These are phyloP conservation scores for Cremastinae sp. DNA, from an alignment of 2,888 invertebrate species.

Conservation along the genomic window DNA sequence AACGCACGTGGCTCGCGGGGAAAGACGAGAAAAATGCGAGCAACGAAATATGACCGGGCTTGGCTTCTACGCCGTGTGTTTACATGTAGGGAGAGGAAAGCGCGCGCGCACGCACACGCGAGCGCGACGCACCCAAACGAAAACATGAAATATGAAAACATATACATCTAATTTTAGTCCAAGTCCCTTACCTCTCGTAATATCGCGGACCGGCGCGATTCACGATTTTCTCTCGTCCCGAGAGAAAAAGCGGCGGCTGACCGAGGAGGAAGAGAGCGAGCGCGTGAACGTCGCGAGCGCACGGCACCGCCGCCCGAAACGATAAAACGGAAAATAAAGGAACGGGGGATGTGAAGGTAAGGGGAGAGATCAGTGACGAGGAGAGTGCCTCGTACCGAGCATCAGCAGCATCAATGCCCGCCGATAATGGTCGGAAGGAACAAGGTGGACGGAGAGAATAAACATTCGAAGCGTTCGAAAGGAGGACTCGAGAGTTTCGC, in stretches of 20 bases:
- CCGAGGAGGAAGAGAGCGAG: background rate
- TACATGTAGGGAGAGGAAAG: conserved; percentile 19
- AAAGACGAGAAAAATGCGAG: too few relatives aligned
- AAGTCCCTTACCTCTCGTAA: conserved; percentile 37
- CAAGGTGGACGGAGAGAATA: background rate
- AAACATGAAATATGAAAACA: conserved; percentile 41
- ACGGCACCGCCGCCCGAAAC: conserved; percentile 75
- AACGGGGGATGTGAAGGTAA: too few relatives aligned
- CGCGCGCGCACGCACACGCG: background rate
- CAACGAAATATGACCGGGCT: too few relatives aligned
- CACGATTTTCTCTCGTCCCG: conserved; percentile 4
- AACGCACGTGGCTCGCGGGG: too few relatives aligned
- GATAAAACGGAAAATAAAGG: too few relatives aligned
- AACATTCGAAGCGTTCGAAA: conserved; percentile 28
- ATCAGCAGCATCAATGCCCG: conserved; percentile 71
- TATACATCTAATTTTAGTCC: conserved; percentile 30
- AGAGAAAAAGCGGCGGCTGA: background rate
- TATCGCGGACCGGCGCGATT: conserved; percentile 17
- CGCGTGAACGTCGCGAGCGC: conserved; percentile 5
- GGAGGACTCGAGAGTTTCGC: conserved; percentile 15
- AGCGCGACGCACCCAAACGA: background rate
- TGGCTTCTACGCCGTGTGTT: conserved; percentile 51
- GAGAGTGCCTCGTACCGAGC: conserved; percentile 71
- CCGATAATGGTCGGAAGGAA: conserved; percentile 16
- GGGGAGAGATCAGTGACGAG: conserved; percentile 75